Conservation (phyloP, 2,797 vertebrate species). For the Cirrhinus molitorella region DNA sequence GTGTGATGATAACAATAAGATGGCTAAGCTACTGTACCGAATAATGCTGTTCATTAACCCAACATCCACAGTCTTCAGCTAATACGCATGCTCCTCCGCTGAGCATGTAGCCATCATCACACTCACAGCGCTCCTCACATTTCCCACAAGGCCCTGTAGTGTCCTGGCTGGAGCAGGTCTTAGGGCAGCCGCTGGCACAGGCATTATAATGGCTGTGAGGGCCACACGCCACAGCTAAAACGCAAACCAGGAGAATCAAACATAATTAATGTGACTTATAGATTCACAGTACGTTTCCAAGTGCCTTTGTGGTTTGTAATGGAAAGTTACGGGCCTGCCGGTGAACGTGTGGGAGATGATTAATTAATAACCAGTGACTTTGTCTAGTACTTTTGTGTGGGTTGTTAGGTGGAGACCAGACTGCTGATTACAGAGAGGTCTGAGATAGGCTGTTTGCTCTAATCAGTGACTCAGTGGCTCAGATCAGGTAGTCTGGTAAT, state of each 20-base stretch:
- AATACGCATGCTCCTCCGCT: slow-evolving; percentile 79
- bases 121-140: slow-evolving; percentile 84
- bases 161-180: slow-evolving; percentile 75
- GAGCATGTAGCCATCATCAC: slow-evolving; percentile 80
- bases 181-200: slow-evolving; percentile 80
- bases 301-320: background rate
- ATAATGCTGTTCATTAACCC: slow-evolving; percentile 78
- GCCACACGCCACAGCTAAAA: slow-evolving; percentile 78
- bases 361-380: slow-evolving; percentile 31
- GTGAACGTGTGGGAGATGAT: slow-evolving; percentile 14
- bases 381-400: background rate
- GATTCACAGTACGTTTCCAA: background rate
- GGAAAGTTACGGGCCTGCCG: background rate
- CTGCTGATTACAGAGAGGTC: slow-evolving; percentile 22
- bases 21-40: slow-evolving; percentile 61
- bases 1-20: background rate
- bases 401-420: slow-evolving; percentile 3
- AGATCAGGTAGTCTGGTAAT: background rate
- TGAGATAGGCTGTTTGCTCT: background rate
- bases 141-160: slow-evolving; percentile 68
- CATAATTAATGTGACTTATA: slow-evolving; percentile 3
- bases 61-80: slow-evolving; percentile 82
- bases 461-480: background rate
- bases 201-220: slow-evolving; percentile 83
- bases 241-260: slow-evolving; percentile 13